Evolutionary conservation across 2,113 vertebrate genomes (phyloP).

Genomic region (Rutilus rutilus): DNA sequence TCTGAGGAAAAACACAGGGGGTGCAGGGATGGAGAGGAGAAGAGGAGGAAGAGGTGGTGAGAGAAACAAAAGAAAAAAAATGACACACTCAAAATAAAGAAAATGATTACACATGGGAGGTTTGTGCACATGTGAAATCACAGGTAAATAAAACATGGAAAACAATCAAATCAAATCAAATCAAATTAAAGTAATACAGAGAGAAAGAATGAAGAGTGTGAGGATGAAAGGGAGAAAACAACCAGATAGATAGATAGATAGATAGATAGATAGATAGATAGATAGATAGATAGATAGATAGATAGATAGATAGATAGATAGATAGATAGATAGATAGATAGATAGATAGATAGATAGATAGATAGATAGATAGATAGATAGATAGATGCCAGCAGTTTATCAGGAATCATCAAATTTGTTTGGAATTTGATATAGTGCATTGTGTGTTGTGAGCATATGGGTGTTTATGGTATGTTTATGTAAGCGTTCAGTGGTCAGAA

Average conservation of each 20-base stretch:
- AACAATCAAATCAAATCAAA: not conserved
- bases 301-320: conserved; percentile 36
- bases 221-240: conserved; percentile 43
- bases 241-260: conserved; percentile 24
- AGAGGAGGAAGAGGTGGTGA: conserved; percentile 61
- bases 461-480: conserved; percentile 39
- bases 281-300: conserved; percentile 28
- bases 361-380: conserved; percentile 39
- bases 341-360: conserved; percentile 52
- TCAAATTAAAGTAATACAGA: not conserved
- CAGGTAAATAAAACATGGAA: conserved; percentile 16
- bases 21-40: conserved; percentile 56
- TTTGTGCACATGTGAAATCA: conserved; percentile 37
- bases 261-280: conserved; percentile 43
- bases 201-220: conserved; percentile 14
- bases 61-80: conserved; percentile 60
- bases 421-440: conserved; percentile 63
- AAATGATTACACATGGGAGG: conserved; percentile 56
- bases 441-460: conserved; percentile 45
- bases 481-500: conserved; percentile 25
- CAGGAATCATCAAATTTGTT: conserved; percentile 61
- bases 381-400: conserved; percentile 40
- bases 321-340: conserved; percentile 49
- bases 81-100: conserved; percentile 58
- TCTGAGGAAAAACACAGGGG: conserved; percentile 77